Evolutionary conservation across 2,113 vertebrate genomes (phyloP), one percentile per base, ranked within the genome.

Genomic region (Cebus imitator): DNA sequence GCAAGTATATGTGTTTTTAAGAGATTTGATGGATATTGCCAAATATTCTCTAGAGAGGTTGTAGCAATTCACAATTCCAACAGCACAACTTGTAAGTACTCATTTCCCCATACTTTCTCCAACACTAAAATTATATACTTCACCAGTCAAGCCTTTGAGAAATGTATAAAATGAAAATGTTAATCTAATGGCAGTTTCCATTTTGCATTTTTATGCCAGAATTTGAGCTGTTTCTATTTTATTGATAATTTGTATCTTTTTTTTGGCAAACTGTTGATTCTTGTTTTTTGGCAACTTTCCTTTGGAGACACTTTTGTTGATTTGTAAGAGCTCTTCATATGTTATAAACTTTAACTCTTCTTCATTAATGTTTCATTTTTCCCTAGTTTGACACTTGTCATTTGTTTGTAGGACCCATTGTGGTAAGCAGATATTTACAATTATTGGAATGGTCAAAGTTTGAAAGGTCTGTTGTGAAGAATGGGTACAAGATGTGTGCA

Each of bases 101-200:
- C 1, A 52, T 8, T 20, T 89, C 61, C 37, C 32, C 16, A 58
- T 0, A 50, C 45, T 61, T 52, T 68, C n/a, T 82, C 20, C 32
- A 55, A 70, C 82, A 92, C 50, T 32, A 23, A 70, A 75, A 70
- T 87, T 79, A 73, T 8, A 40, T 27, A 68, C 18, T 25, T 79
- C 73, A 55, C 61, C 16, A 58, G 2, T 58, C 43, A 94, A 57
- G 70, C n/a, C 64, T 94, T 87, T 66, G 40, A 94, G 35, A 87
- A 57, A 10, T 70, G 27, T 78, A 57, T 90, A 94, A 94, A 91
- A 82, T 78, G 57, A 90, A 84, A 95, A 95, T 84, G 57, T 82
- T 52, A 70, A 82, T 8, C 50, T 68, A 43, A 45, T 4, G 61
- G 12, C 43, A 87, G 2, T 21, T 87, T 84, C 70, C 27, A 64